Evolutionary conservation across 2,797 vertebrate genomes (phyloP).

Genomic region (Hemitrygon akajei): DNA sequence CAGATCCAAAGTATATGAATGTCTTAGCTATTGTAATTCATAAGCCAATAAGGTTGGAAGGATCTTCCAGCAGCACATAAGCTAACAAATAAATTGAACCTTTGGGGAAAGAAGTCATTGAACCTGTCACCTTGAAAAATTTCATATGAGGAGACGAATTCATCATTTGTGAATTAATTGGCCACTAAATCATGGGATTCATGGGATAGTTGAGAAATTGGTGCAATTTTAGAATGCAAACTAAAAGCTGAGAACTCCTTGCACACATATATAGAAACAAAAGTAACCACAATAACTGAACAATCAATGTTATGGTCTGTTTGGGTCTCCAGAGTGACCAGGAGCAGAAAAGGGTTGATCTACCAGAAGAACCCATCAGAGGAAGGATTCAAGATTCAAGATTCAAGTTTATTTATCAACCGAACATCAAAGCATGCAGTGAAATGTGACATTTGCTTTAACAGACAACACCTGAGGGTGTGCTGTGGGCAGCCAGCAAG

Average conservation of each 20-base stretch:
- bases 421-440: too few relatives aligned
- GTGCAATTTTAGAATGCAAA: not conserved
- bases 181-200: not conserved
- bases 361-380: too few relatives aligned
- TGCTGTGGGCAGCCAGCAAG: too few relatives aligned
- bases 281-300: not conserved
- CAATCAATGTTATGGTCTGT: too few relatives aligned
- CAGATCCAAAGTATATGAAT: not conserved
- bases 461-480: too few relatives aligned
- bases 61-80: not conserved
- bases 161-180: not conserved
- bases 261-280: not conserved
- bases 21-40: too few relatives aligned
- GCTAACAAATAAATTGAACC: not conserved
- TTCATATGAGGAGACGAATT: not conserved
- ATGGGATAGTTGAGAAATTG: not conserved
- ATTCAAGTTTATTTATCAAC: too few relatives aligned
- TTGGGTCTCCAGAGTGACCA: too few relatives aligned
- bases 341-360: too few relatives aligned
- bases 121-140: not conserved
- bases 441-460: too few relatives aligned
- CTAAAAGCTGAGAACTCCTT: not conserved
- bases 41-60: not conserved
- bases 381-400: too few relatives aligned
- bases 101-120: not conserved